These are phyloP conservation scores for Xerus rutilus DNA, from an alignment of 2,797 vertebrate species.

Conservation along the genomic window DNA sequence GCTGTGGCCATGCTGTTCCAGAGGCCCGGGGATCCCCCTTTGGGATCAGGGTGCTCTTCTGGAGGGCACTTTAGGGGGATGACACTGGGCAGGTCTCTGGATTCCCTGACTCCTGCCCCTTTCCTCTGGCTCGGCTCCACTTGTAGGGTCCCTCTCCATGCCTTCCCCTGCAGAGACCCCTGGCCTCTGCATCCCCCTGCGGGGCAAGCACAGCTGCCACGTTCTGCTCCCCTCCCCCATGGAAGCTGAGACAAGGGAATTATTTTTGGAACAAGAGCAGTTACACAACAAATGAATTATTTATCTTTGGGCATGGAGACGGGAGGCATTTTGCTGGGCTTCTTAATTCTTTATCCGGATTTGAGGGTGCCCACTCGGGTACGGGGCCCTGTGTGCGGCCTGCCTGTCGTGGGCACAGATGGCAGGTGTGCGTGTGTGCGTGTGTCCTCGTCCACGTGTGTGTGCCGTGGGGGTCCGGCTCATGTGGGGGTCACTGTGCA, in stretches of 20 bases:
- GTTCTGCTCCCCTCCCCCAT: conserved; percentile 74
- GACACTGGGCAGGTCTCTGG: not conserved
- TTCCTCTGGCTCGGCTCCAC: not conserved
- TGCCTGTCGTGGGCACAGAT: not conserved
- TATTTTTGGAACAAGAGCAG: conserved; percentile 88
- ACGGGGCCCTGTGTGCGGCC: not conserved
- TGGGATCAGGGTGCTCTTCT: not conserved
- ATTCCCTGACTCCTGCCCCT: not conserved
- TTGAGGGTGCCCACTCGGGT: conserved; percentile 39
- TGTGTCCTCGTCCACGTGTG: not conserved
- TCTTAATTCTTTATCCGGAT: conserved; percentile 77
- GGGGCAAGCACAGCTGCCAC: not conserved
- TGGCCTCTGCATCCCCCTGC: not conserved
- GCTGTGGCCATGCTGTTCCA: not conserved
- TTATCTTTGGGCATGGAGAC: conserved; percentile 86
- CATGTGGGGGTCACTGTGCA: not conserved
- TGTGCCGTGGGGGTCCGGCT: not conserved
- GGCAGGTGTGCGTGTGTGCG: not conserved
- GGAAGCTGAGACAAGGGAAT: conserved; percentile 83
- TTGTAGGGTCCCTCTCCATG: not conserved
- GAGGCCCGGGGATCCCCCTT: not conserved
- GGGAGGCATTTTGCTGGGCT: conserved; percentile 77
- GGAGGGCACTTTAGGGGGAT: not conserved
- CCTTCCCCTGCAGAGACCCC: conserved; percentile 6
- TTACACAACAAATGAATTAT: conserved; percentile 90